Conservation (phyloP, 2,888 invertebrate genomes). For the Diplazon laetatorius region DNA sequence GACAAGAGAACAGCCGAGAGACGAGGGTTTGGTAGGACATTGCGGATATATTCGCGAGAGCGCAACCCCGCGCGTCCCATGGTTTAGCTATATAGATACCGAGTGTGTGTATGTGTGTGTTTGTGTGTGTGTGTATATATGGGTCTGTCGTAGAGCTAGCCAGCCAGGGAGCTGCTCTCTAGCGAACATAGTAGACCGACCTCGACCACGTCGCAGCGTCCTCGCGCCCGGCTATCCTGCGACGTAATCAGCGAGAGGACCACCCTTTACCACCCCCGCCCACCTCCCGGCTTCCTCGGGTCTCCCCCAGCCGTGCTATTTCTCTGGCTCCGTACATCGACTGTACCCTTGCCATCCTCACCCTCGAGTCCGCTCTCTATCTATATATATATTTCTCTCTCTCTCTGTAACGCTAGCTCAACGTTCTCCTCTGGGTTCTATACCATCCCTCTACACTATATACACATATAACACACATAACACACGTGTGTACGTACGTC, state of each 20-base stretch:
- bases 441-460: slow-evolving; percentile 1
- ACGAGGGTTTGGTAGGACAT: slow-evolving; percentile 79
- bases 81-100: slow-evolving; percentile 44
- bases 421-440: slow-evolving; percentile 51
- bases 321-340: slow-evolving; percentile 58
- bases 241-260: slow-evolving; percentile 83
- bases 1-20: slow-evolving; percentile 64
- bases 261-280: slow-evolving; percentile 62
- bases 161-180: slow-evolving; percentile 40
- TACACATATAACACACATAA: slow-evolving; percentile 25
- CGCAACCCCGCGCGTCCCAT: slow-evolving; percentile 75
- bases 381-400: too few species aligned
- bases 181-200: slow-evolving; percentile 62
- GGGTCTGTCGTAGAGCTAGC: slow-evolving; percentile 52
- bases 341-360: slow-evolving; percentile 57
- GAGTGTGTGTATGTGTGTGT: too few species aligned
- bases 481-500: not conserved
- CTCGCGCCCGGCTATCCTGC: slow-evolving; percentile 79
- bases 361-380: too few species aligned
- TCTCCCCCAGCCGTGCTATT: slow-evolving; percentile 55
- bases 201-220: slow-evolving; percentile 80
- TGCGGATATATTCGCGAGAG: slow-evolving; percentile 81
- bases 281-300: slow-evolving; percentile 62
- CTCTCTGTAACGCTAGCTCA: slow-evolving; percentile 62
- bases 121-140: too few species aligned